Conservation (phyloP, 1,140 invertebrate genomes). For the Cyrtorhinus lividipennis region DNA sequence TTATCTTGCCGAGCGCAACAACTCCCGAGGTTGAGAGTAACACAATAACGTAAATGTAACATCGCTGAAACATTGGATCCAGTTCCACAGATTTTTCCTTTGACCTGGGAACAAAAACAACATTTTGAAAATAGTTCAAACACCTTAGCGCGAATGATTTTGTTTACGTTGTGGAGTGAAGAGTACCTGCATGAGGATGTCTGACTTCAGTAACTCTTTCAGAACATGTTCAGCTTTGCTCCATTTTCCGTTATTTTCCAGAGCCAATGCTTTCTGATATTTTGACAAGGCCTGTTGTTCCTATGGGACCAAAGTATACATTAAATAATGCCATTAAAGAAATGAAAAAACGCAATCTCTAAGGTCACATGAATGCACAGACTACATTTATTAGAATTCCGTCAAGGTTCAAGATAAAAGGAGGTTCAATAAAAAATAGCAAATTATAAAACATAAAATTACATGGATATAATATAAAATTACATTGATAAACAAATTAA, state of each 20-base stretch:
- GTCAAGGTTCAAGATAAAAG: too few species aligned
- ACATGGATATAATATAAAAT: too few species aligned
- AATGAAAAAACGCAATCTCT: background rate
- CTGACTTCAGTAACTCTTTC: conserved; percentile 21
- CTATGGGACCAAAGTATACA: too few species aligned
- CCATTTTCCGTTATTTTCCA: conserved; percentile 21
- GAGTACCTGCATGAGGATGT: conserved; percentile 22
- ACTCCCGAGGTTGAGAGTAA: conserved; percentile 26
- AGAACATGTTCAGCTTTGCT: conserved; percentile 21
- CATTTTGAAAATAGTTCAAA: background rate
- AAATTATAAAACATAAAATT: too few species aligned
- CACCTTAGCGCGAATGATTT: too few species aligned
- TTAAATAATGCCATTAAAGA: too few species aligned
- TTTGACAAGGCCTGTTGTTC: conserved; percentile 23
- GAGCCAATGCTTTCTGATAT: conserved; percentile 23
- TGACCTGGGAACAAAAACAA: conserved; percentile 17
- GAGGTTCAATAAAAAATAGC: too few species aligned
- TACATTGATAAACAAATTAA: too few species aligned
- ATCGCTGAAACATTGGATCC: conserved; percentile 22
- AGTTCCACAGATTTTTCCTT: conserved; percentile 15
- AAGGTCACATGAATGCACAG: background rate
- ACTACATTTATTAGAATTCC: background rate
- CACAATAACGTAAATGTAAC: conserved; percentile 26
- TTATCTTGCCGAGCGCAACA: conserved; percentile 22
- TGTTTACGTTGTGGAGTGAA: background rate